phyloP scores from a whole-genome alignment of 2,888 invertebrate species.

The Fragum fragum region DNA sequence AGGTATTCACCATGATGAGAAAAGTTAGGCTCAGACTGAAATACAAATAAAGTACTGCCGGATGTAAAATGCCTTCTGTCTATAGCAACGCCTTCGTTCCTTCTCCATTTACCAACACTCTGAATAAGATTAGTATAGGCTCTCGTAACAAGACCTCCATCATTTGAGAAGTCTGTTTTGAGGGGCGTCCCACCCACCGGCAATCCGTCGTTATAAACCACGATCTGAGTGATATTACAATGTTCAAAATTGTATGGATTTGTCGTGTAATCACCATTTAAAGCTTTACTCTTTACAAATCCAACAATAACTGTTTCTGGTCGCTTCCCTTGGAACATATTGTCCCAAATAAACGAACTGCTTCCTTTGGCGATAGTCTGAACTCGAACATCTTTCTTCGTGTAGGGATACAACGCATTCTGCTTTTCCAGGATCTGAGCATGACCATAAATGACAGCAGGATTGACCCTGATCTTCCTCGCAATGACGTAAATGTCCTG shows the following conservation, averaged over 20 bases:
- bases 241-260: constrained; percentile 63
- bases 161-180: constrained; percentile 29
- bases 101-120: constrained; percentile 47
- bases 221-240: constrained; percentile 44
- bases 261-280: constrained; percentile 46
- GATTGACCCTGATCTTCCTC: constrained; percentile 29
- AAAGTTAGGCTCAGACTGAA: constrained; percentile 43
- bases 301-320: constrained; percentile 40
- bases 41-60: constrained; percentile 39
- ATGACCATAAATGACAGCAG: constrained; percentile 42
- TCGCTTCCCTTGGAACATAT: constrained; percentile 50
- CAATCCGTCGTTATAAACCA: constrained; percentile 45
- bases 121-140: constrained; percentile 46
- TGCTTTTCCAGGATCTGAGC: constrained; percentile 39
- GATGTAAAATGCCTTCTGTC: constrained; percentile 23
- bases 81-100: constrained; percentile 39
- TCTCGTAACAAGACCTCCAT: constrained; percentile 25
- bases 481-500: constrained; percentile 42
- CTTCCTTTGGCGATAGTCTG: constrained; percentile 47
- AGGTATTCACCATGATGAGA: constrained; percentile 41
- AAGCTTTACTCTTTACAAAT: constrained; percentile 46
- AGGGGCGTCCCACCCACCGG: constrained; percentile 51
- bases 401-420: constrained; percentile 44
- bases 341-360: constrained; percentile 48
- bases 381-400: constrained; percentile 37